Conservation (phyloP, 2,888 invertebrate species). For the Lysandra coridon region DNA sequence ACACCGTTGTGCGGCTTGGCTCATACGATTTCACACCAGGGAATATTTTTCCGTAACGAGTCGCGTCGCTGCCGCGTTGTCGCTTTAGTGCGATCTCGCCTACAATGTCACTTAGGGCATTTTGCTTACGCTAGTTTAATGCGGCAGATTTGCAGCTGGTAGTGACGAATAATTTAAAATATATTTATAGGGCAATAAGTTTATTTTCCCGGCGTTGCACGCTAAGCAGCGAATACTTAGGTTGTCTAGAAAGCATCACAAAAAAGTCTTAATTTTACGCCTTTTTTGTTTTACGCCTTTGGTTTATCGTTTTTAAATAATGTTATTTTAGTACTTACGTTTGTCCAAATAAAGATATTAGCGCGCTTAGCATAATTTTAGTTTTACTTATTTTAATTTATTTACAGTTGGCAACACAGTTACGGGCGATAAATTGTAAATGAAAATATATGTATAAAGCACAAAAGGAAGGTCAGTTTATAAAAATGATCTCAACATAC, state of each 20-base stretch:
- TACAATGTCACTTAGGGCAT: neutral
- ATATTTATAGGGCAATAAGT: neutral
- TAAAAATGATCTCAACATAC: conserved; percentile 32
- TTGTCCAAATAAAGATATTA: conserved; percentile 23
- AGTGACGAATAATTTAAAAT: neutral
- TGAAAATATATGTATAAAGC: conserved; percentile 32
- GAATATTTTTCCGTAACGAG: too few species aligned
- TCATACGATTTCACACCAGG: too few species aligned
- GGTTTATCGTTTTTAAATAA: neutral
- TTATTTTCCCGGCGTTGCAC: neutral
- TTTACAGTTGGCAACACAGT: conserved; percentile 35
- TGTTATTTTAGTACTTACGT: conserved; percentile 20
- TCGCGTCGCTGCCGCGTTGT: too few species aligned
- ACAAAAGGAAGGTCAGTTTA: conserved; percentile 35
- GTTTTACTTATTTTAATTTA: conserved; percentile 9
- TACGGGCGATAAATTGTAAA: neutral
- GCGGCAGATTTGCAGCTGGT: neutral
- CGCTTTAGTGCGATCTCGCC: neutral
- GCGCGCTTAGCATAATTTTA: conserved; percentile 24
- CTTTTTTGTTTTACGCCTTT: conserved; percentile 22
- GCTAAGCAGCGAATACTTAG: conserved; percentile 20
- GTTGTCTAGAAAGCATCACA: conserved; percentile 25
- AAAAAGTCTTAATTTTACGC: conserved; percentile 2
- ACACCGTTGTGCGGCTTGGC: too few species aligned
- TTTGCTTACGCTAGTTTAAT: neutral